Conservation (phyloP, 2,888 invertebrate species). For the Scrobipalpa costella region DNA sequence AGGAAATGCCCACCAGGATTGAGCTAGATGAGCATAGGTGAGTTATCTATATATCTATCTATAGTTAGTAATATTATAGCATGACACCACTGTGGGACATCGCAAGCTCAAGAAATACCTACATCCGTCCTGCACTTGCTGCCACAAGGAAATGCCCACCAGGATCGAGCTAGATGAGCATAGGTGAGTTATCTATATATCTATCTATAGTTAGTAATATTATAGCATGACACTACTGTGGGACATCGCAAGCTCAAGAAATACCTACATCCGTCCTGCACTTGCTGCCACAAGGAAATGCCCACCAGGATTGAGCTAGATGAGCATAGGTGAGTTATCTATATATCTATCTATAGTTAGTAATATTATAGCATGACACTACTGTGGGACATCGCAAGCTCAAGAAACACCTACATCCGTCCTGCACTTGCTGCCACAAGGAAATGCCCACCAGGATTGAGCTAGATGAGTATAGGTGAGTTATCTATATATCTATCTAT, state of each 20-base stretch:
- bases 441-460: slow-evolving; percentile 93
- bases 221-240: slow-evolving; percentile 90
- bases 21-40: slow-evolving; percentile 88
- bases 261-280: slow-evolving; percentile 91
- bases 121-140: slow-evolving; percentile 90
- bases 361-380: slow-evolving; percentile 91
- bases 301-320: slow-evolving; percentile 92
- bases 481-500: not conserved
- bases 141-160: slow-evolving; percentile 91
- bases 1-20: slow-evolving; percentile 92
- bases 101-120: slow-evolving; percentile 91
- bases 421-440: slow-evolving; percentile 89
- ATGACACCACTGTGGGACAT: slow-evolving; percentile 91
- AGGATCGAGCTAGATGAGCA: slow-evolving; percentile 93
- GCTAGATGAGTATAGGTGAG: slow-evolving; percentile 85
- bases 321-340: slow-evolving; percentile 77
- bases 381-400: slow-evolving; percentile 91
- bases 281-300: slow-evolving; percentile 90
- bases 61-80: no score
- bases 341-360: not conserved
- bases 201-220: no score
- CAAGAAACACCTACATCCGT: slow-evolving; percentile 91
- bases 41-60: not conserved
- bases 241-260: slow-evolving; percentile 91
- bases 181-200: slow-evolving; percentile 19